Evolutionary conservation across 2,888 invertebrate genomes (phyloP), one percentile per base, ranked within the genome.

Genomic region (Zaprionus lineosus): DNA sequence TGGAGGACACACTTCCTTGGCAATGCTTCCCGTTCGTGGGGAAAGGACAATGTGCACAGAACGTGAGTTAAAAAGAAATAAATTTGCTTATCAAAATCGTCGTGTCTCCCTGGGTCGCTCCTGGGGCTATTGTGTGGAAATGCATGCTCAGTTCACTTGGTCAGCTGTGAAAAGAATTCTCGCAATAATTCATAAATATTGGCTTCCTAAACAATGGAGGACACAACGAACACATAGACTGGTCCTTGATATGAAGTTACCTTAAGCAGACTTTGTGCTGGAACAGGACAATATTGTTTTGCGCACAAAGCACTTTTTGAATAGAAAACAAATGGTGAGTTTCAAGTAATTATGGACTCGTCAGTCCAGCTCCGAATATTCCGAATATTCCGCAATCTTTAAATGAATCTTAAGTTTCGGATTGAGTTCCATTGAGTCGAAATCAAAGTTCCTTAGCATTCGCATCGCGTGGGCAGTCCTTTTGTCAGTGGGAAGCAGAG

Each of bases 101-200:
- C 3, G 5, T 5, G n/a, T 2, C n/a, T 11, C 8, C 3, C 9
- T 41, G 21, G 40, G 21, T 24, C 9, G 29, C 31, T 15, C 12
- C 11, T n/a, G n/a, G 6, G 12, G 28, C 29, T 29, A 47, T 36
- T 48, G 36, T 51, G 16, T 14, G 9, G 6, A 15, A 6, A 19
- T 33, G 15, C 8, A 14, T 37, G 33, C 37, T 33, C 63, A 36
- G 29, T 47, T 56, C 28, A 21, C 41, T 62, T 31, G 19, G 24
- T 34, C 7, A n/a, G 24, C 15, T 31, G 39, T 24, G 37, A 21
- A 48, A 33, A 48, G 40, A 48, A 51, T 46, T 11, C 36, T 47
- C 41, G 15, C 53, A 55, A 26, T 19, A 56, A 43, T 28, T 44
- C 33, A 36, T 18, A 60, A 37, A 48, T 43, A 41, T 55, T 34